Evolutionary conservation across 1,140 invertebrate species (phyloP), one percentile per base, ranked within the genome.

Genomic region (Drosophila ercepeae): DNA sequence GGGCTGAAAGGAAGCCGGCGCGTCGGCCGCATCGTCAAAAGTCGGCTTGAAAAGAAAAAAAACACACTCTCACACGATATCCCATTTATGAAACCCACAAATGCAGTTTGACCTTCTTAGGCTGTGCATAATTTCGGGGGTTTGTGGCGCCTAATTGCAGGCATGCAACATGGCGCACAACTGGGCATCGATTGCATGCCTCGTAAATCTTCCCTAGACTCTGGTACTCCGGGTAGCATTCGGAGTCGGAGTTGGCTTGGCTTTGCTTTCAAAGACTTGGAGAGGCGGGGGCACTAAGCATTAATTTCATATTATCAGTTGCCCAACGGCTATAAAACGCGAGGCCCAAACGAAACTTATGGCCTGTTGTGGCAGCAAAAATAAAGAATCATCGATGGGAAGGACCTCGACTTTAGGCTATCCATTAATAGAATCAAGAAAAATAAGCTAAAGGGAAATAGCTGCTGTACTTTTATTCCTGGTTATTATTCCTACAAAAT

Each of bases 261-360:
- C 39, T 41, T 29, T 21, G 25, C 41, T 14, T 9, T 21, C 21
- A 34, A 19, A n/a, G 23, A n/a, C 5, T n/a, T 4, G 34, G 14
- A 23, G 8, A n/a, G n/a, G 7, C 32, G 23, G 25, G 44, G 36
- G 48, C 7, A 9, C 60, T 25, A 49, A 51, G 73, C 77, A 86
- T 86, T 88, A 81, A 86, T 88, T 86, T 88, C 82, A 81, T 88
- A 86, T 88, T 88, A 88, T 88, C 81, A 70, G 76, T 53, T 58
- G 68, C 78, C 61, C 61, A 32, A 44, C 21, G 73, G 73, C 68
- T 42, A 86, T 84, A 86, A 88, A 84, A 77, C 67, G 67, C 65
- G 68, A 48, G 65, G 57, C 64, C 45, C 50, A 3, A 48, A 29
- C 51, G 25, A 41, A 61, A 69, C 78, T 61, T 63, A 58, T 49